Conservation (phyloP, 2,888 invertebrate genomes). For the Stenodera caucasica region DNA sequence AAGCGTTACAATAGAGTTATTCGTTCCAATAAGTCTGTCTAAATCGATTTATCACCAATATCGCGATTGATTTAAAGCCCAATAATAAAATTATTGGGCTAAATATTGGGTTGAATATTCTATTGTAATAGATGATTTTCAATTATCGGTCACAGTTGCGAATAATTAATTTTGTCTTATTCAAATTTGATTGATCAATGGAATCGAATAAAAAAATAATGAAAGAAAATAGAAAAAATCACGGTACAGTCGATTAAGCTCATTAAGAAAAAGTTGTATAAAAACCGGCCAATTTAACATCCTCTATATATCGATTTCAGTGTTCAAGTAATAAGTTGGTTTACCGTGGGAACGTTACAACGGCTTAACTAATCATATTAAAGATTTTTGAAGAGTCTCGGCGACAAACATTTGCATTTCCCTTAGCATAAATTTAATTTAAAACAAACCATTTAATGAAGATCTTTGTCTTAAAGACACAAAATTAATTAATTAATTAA, state of each 20-base stretch:
- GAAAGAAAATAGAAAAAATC: background rate
- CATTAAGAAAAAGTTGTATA: slow-evolving; percentile 13
- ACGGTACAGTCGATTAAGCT: slow-evolving; percentile 11
- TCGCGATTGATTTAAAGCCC: background rate
- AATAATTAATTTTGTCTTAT: background rate
- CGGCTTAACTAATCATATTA: slow-evolving; percentile 13
- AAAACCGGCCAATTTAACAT: slow-evolving; percentile 21
- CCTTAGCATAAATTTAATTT: slow-evolving; percentile 10
- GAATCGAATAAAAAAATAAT: background rate
- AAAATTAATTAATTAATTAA: slow-evolving; percentile 1
- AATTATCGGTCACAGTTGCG: too few relatives aligned
- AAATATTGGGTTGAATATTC: too few relatives aligned
- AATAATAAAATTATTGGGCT: too few relatives aligned
- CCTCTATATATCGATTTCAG: slow-evolving; percentile 23
- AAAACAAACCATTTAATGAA: slow-evolving; percentile 8
- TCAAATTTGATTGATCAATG: background rate
- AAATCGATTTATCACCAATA: background rate
- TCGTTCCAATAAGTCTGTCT: background rate
- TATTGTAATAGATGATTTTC: slow-evolving; percentile 1
- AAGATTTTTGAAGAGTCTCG: slow-evolving; percentile 10
- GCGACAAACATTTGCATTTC: slow-evolving; percentile 19
- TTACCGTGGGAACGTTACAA: slow-evolving; percentile 25
- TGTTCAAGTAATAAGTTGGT: slow-evolving; percentile 21
- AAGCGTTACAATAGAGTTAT: background rate
- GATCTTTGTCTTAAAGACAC: background rate